Base-by-base conservation (phyloP, 2,888 invertebrate genomes). In the Theretra japonica region DNA sequence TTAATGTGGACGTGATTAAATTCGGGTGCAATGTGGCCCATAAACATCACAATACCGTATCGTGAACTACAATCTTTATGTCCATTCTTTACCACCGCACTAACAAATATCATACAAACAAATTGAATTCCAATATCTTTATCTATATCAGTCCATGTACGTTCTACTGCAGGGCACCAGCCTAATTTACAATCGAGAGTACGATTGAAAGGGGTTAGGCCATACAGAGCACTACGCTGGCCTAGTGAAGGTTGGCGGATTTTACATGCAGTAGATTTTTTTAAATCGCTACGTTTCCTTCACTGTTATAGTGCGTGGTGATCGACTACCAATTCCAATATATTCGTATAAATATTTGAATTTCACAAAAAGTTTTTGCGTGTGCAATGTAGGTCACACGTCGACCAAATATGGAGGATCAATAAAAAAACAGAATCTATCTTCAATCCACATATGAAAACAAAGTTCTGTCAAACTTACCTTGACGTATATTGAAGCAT, bases 391-490 rank as follows among this genome's bases (percentile, higher is more conserved):
- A 30, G 21, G n/a, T 33, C 62, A 19, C 28, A 23, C 19, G 5
- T 11, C 7, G 17, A 6, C 33, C n/a, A 4, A 2, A 62, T n/a
- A 17, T 23, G 48, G 25, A 57, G 68, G 73, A 73, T 73, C 71
- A 77, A 77, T 74, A 76, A 78, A 80, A n/a, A n/a, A 81, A 80
- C 81, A 78, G 79, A 78, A 79, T 80, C 73, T 80, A 76, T 75
- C 75, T 70, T 74, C 75, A 76, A 80, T 80, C 79, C 79, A 78
- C 78, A 81, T 82, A 82, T 77, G 53, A 79, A 81, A 81, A 80
- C 75, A 79, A 86, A 87, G 81, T 88, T 83, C 68, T 71, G 68
- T 76, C 75, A 83, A 88, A 88, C 86, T 89, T 80, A 75, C 80
- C 81, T 81, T 81, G 88, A 87, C 86, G 77, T 82, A 79, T 72